Evolutionary conservation across 2,797 vertebrate genomes (phyloP), one percentile per base, ranked within the genome.

Genomic region (Syncerus caffer): DNA sequence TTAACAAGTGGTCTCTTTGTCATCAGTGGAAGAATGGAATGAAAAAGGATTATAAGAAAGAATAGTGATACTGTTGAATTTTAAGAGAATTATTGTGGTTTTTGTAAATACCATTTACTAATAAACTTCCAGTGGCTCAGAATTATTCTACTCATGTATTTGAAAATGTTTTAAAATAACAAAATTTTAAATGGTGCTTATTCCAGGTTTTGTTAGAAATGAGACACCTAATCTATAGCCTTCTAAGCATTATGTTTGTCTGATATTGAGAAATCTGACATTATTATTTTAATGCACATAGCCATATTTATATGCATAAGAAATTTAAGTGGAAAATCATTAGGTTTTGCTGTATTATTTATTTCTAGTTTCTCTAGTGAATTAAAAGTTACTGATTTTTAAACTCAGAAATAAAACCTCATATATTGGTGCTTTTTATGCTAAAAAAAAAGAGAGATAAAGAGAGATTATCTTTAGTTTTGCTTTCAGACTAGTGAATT

Each of bases 291-390:
- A 76, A 85, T 64, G 79, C 31, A 53, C 53, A 74, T 17, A 90
- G 21, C 38, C 85, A 25, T 90, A 88, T 89, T 96, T 97, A 83
- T 74, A 55, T 91, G 45, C 94, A 58, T 78, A 95, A 89, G 79
- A 97, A 67, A 55, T 95, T 95, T 90, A 92, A 93, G 47, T 94
- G 27, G 74, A 89, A 97, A 95, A 96, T 83, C 25, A 71, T 62
- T 95, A 38, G 16, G 85, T 93, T 98, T 96, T 94, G 45, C 76
- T 91, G 0, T 92, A 62, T 50, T 96, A 47, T 82, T 96, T 53
- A 96, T 96, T 97, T 96, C 16, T 15, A 89, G 34, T 86, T 96
- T 95, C 55, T 96, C 4, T 82, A 60, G 14, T 91, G 88, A 96
- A 93, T 91, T 96, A 67, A 87, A 94, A 89, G 15, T 85, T 93